These are phyloP conservation scores for Melanotaenia nigrans DNA, from an alignment of 2,797 vertebrate genomes.

Conservation along the genomic window DNA sequence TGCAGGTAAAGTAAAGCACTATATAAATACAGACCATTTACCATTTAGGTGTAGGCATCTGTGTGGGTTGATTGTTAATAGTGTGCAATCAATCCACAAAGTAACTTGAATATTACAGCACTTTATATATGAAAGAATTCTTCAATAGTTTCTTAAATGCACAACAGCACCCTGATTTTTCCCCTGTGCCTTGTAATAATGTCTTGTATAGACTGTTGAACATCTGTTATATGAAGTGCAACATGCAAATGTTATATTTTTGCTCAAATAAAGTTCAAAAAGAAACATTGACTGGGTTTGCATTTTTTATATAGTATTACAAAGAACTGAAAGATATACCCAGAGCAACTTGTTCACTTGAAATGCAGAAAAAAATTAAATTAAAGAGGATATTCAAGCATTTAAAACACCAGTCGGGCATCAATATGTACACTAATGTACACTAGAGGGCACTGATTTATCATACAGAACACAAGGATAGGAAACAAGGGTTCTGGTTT, in stretches of 20 bases:
- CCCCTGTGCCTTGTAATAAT: constrained; percentile 41
- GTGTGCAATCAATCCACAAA: background rate
- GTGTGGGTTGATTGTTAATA: background rate
- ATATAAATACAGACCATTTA: too few relatives aligned
- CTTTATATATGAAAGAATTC: background rate
- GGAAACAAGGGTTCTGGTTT: background rate
- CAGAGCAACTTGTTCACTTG: background rate
- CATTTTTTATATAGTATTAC: background rate
- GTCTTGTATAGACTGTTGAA: constrained; percentile 8
- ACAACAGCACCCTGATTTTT: constrained; percentile 10
- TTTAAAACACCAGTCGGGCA: constrained; percentile 18
- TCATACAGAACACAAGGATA: constrained; percentile 11
- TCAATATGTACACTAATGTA: background rate
- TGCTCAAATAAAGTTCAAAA: constrained; percentile 47
- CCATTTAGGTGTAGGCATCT: background rate
- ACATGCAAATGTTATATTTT: constrained; percentile 19
- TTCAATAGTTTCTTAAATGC: constrained; percentile 4
- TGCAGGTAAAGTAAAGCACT: too few relatives aligned
- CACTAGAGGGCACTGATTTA: constrained; percentile 69
- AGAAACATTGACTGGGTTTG: background rate
- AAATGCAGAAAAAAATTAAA: background rate
- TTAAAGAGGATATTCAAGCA: constrained; percentile 13
- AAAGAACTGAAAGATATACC: background rate
- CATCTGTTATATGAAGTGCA: constrained; percentile 17
- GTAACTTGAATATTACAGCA: constrained; percentile 2